Evolutionary conservation across 2,888 invertebrate species (phyloP).

Genomic region (Cabera pusaria): DNA sequence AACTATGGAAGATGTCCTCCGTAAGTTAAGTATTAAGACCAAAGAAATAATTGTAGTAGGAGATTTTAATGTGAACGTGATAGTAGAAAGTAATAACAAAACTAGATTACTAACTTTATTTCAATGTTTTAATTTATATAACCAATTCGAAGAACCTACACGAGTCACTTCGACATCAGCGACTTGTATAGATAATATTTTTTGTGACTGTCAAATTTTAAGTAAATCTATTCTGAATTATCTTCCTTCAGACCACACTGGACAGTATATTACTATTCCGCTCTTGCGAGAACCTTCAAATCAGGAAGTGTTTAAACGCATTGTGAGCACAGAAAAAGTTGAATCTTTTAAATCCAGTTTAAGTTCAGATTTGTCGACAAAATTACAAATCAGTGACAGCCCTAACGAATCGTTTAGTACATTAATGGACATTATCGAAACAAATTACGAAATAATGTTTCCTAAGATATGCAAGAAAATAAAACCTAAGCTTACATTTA

Average conservation of each 20-base stretch:
- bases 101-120: no score
- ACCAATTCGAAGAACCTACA: no score
- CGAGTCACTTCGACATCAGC: background rate
- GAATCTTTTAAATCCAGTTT: no score
- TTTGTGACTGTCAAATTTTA: background rate
- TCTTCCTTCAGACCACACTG: slow-evolving; percentile 1
- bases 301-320: no score
- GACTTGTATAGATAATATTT: slow-evolving; percentile 3
- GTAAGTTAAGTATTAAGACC: background rate
- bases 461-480: no score
- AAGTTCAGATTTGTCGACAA: no score
- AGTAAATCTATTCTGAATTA: background rate
- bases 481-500: background rate
- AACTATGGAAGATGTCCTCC: background rate
- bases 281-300: no score
- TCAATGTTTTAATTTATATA: no score
- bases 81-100: background rate
- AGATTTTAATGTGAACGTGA: slow-evolving; percentile 1
- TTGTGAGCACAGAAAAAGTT: no score
- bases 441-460: no score
- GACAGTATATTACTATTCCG: background rate
- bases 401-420: background rate
- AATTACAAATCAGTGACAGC: background rate
- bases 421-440: no score
- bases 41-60: background rate